Evolutionary conservation across 2,797 vertebrate species (phyloP).

Genomic region (Pteronotus mesoamericanus): DNA sequence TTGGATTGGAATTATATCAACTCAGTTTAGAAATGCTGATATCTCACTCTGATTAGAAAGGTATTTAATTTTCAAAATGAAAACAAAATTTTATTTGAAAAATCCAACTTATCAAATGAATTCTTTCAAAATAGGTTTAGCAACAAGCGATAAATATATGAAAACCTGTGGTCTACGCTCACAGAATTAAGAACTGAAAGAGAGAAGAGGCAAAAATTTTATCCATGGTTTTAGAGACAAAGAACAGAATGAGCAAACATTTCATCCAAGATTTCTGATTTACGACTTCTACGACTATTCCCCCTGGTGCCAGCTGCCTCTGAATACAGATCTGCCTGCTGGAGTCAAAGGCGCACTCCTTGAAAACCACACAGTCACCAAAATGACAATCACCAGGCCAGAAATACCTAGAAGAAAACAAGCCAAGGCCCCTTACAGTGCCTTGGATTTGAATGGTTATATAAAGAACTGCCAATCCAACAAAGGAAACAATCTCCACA

Average conservation of each 20-base stretch:
- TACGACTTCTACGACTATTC: neutral
- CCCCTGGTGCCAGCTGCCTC: constrained; percentile 19
- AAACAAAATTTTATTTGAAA: constrained; percentile 29
- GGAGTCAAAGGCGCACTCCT: neutral
- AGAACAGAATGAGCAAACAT: constrained; percentile 38
- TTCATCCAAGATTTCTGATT: constrained; percentile 32
- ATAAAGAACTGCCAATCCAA: neutral
- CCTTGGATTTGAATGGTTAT: constrained; percentile 4
- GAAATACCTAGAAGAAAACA: constrained; percentile 37
- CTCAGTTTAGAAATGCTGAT: constrained; percentile 4
- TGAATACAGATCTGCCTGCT: constrained; percentile 30
- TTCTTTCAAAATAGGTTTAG: constrained; percentile 15
- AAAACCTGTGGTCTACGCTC: neutral
- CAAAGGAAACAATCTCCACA: neutral
- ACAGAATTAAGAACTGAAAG: neutral
- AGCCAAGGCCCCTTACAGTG: neutral
- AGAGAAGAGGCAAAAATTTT: neutral
- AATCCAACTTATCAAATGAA: constrained; percentile 36
- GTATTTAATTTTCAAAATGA: constrained; percentile 24
- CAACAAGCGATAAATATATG: neutral
- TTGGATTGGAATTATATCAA: neutral
- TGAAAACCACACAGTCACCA: neutral
- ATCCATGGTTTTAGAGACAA: constrained; percentile 44
- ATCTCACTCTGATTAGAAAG: neutral
- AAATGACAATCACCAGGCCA: constrained; percentile 30